A percentile compares a stretch with the other conserved stretches of the same genome.
Evolutionary conservation across 2,888 invertebrate species (phyloP).

Genomic region (Thumatha senex): DNA sequence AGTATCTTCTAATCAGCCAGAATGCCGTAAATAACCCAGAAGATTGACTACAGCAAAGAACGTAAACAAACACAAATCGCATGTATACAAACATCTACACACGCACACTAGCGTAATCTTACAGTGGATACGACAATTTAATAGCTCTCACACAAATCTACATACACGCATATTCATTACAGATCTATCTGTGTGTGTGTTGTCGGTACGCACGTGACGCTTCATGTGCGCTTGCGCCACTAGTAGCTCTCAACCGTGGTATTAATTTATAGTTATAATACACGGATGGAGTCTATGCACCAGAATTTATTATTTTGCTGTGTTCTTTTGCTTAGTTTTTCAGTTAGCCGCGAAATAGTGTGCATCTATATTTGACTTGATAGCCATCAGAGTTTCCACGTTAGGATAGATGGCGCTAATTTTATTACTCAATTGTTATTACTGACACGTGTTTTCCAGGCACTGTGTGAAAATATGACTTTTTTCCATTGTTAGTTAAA

Average conservation of each 20-base stretch:
- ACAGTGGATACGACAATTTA: slow-evolving; percentile 12
- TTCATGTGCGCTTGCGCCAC: slow-evolving; percentile 11
- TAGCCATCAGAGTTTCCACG: too few relatives aligned
- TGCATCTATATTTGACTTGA: too few relatives aligned
- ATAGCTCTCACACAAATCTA: slow-evolving; percentile 6
- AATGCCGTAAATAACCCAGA: slow-evolving; percentile 5
- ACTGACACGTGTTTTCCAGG: background rate
- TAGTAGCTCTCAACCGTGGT: slow-evolving; percentile 20
- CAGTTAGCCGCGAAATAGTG: background rate
- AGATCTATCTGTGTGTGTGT: slow-evolving; percentile 3
- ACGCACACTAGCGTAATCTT: background rate
- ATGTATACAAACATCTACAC: slow-evolving; percentile 11
- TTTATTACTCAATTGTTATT: background rate
- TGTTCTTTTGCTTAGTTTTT: background rate
- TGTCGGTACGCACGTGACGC: slow-evolving; percentile 17
- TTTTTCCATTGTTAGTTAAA: background rate
- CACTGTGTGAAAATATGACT: background rate
- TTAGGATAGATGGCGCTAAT: slow-evolving; percentile 1
- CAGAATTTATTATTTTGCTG: too few relatives aligned
- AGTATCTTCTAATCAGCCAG: slow-evolving; percentile 5
- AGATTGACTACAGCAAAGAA: slow-evolving; percentile 6
- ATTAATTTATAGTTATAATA: slow-evolving; percentile 23
- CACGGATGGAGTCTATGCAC: background rate
- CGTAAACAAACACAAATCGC: slow-evolving; percentile 10
- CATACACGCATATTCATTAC: background rate